These are phyloP conservation scores for Lonchura striata DNA, from an alignment of 2,113 vertebrate genomes.

Conservation along the genomic window DNA sequence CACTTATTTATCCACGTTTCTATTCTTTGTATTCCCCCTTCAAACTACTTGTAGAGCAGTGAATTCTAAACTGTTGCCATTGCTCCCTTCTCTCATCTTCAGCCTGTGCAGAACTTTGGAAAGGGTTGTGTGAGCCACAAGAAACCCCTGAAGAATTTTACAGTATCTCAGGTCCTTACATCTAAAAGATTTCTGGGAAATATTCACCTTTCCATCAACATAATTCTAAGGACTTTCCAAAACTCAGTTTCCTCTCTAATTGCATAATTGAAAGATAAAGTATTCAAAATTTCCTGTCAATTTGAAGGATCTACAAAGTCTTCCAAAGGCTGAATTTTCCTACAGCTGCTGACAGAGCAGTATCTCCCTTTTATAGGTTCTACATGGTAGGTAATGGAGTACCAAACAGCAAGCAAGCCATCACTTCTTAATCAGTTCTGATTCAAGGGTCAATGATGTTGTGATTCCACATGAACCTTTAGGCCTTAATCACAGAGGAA, in stretches of 20 bases:
- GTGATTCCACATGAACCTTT: neutral
- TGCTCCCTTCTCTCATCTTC: neutral
- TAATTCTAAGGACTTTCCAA: neutral
- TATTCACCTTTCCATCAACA: neutral
- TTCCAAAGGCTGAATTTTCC: neutral
- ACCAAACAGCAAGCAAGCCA: neutral
- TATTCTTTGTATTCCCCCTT: neutral
- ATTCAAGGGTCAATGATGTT: conserved; percentile 35
- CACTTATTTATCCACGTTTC: neutral
- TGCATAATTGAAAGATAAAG: neutral
- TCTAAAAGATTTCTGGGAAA: neutral
- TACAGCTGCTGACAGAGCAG: neutral
- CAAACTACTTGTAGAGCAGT: neutral
- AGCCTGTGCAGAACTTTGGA: neutral
- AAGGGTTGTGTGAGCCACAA: neutral
- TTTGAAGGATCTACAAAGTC: neutral
- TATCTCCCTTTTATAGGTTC: neutral
- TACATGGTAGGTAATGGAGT: neutral
- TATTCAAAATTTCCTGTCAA: neutral
- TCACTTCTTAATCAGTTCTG: conserved; percentile 4
- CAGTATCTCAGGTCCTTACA: neutral
- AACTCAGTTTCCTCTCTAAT: neutral
- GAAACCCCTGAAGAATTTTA: neutral
- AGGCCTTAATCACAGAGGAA: neutral
- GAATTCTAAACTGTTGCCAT: neutral